Percentiles rank a stretch among this genome's conserved stretches.
Evolutionary conservation across 1,140 invertebrate species (phyloP).

Genomic region (Heliconius hermathena): DNA sequence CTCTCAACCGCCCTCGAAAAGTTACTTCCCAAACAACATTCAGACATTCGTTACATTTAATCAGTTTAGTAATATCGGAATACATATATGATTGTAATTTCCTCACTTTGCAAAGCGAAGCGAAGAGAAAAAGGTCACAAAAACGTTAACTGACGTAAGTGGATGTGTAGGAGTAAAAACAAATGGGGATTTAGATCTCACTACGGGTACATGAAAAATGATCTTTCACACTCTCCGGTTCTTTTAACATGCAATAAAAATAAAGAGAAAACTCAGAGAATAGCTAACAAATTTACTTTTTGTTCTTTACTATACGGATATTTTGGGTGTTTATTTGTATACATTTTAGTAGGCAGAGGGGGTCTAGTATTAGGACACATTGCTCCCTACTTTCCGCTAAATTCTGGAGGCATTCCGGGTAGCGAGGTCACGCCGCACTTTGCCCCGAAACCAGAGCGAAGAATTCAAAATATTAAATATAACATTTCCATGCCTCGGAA

Average conservation of each 20-base stretch:
- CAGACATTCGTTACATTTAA: neutral
- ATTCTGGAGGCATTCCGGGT: too few species aligned
- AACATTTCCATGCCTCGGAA: too few species aligned
- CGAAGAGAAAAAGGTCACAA: conserved; percentile 3
- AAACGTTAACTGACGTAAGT: conserved; percentile 33
- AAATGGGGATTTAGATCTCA: conserved; percentile 26
- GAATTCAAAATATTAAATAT: too few species aligned
- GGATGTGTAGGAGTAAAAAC: conserved; percentile 29
- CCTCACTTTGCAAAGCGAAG: conserved; percentile 3
- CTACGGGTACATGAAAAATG: conserved; percentile 30
- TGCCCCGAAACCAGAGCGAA: too few species aligned
- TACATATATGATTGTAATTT: neutral
- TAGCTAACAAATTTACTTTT: neutral
- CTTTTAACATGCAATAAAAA: neutral
- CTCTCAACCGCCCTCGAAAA: neutral
- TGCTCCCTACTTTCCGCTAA: too few species aligned
- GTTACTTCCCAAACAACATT: neutral
- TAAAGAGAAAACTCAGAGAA: neutral
- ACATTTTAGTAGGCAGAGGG: too few species aligned
- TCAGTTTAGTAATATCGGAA: neutral
- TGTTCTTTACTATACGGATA: neutral
- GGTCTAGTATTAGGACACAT: too few species aligned
- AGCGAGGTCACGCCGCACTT: too few species aligned
- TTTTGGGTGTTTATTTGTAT: too few species aligned
- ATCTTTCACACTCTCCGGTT: conserved; percentile 11